Conservation (phyloP, 2,113 vertebrate genomes). For the Calyptommatus sinebrachiatus region DNA sequence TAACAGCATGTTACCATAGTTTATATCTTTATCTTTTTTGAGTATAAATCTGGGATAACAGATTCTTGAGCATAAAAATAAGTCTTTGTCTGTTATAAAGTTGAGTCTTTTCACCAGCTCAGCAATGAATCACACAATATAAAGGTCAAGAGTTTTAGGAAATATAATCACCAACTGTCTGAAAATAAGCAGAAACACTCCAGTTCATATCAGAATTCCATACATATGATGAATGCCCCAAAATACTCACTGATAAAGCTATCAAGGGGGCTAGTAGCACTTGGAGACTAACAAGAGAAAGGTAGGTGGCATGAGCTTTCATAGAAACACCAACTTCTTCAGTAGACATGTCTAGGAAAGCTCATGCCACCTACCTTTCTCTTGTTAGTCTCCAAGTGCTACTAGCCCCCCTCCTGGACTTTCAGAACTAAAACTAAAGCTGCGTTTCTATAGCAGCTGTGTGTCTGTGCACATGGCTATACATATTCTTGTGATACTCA, state of each 20-base stretch:
- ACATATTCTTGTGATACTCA: no score
- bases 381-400: no score
- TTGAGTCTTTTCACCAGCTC: not conserved
- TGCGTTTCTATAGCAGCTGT: no score
- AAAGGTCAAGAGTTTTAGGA: not conserved
- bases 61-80: not conserved
- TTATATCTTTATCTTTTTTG: conserved; percentile 36
- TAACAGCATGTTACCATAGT: conserved; percentile 35
- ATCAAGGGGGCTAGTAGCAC: not conserved
- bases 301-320: not conserved
- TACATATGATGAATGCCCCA: no score
- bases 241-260: not conserved
- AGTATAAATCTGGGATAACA: conserved; percentile 13
- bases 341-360: not conserved
- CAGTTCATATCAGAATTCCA: not conserved
- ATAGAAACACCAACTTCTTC: not conserved
- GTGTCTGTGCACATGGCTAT: no score
- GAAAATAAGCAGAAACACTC: not conserved
- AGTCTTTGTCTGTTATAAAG: not conserved
- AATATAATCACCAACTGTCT: no score
- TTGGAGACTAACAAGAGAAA: no score
- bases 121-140: not conserved
- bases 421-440: no score
- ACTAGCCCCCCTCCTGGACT: not conserved
- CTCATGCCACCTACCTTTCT: no score